Evolutionary conservation across 2,888 invertebrate species (phyloP).

Genomic region (Synergus gifuensis): DNA sequence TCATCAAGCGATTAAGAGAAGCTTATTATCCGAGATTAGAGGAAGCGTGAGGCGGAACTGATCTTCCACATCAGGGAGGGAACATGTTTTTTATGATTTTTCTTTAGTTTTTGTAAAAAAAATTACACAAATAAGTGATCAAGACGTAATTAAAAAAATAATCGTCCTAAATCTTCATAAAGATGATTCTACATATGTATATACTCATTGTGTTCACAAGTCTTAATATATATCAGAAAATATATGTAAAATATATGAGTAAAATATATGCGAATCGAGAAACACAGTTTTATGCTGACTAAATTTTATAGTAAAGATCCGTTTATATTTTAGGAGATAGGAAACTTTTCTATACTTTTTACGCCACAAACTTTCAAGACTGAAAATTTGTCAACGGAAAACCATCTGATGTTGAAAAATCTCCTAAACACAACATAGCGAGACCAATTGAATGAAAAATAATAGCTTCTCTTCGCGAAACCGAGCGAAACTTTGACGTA

Average conservation of each 20-base stretch:
- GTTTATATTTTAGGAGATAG: neutral
- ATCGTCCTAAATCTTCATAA: too few relatives aligned
- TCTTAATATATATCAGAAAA: too few relatives aligned
- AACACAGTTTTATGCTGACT: neutral
- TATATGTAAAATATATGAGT: neutral
- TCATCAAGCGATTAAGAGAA: slow-evolving; percentile 37
- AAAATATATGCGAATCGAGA: neutral
- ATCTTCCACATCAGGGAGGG: neutral
- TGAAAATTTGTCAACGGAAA: neutral
- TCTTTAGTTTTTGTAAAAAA: neutral
- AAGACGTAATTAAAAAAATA: neutral
- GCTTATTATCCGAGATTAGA: slow-evolving; percentile 51
- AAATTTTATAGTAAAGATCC: neutral
- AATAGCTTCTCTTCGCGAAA: too few relatives aligned
- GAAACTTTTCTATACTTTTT: neutral
- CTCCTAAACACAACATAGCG: too few relatives aligned
- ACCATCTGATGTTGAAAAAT: neutral
- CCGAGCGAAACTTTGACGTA: too few relatives aligned
- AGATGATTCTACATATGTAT: too few relatives aligned
- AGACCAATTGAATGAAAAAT: too few relatives aligned
- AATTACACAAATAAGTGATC: too few relatives aligned
- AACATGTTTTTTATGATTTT: neutral
- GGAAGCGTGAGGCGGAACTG: neutral
- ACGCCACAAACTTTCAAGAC: neutral
- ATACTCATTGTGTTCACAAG: too few relatives aligned